Conservation (phyloP, 2,888 invertebrate species). For the Mycalesis mineus region DNA sequence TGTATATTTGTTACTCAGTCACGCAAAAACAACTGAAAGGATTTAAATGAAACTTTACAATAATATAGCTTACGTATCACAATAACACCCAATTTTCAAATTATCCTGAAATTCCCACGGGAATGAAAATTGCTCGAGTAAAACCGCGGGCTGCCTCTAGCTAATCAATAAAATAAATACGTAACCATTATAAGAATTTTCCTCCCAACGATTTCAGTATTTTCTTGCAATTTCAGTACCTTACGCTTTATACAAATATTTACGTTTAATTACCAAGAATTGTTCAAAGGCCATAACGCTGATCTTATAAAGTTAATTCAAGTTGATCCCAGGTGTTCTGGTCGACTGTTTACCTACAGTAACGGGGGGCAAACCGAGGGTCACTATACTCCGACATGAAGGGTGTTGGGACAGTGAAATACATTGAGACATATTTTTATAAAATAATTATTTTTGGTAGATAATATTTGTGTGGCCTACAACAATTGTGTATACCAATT, state of each 20-base stretch:
- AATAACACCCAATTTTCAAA: too few species aligned
- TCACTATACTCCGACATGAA: slow-evolving; percentile 60
- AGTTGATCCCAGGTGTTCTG: slow-evolving; percentile 61
- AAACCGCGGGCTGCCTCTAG: too few species aligned
- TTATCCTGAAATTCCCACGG: too few species aligned
- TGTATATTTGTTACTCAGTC: too few species aligned
- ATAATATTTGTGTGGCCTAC: too few species aligned
- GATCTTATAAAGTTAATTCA: slow-evolving; percentile 38
- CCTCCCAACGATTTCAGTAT: neutral
- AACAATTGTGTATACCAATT: too few species aligned
- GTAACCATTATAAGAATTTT: neutral
- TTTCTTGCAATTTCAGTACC: neutral
- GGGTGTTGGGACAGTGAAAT: slow-evolving; percentile 49
- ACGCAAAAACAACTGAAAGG: too few species aligned
- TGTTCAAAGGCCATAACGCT: slow-evolving; percentile 34
- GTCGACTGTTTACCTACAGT: slow-evolving; percentile 50
- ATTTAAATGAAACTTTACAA: too few species aligned
- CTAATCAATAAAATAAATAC: too few species aligned
- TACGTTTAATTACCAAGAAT: slow-evolving; percentile 48
- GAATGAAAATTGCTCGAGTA: too few species aligned
- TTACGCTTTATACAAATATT: slow-evolving; percentile 35
- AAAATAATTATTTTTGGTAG: too few species aligned
- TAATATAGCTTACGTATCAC: too few species aligned
- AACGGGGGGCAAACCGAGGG: slow-evolving; percentile 54
- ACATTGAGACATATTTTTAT: slow-evolving; percentile 34